These are phyloP conservation scores for Acrossocheilus wenchowensis DNA, from an alignment of 2,797 vertebrate genomes.

Conservation along the genomic window DNA sequence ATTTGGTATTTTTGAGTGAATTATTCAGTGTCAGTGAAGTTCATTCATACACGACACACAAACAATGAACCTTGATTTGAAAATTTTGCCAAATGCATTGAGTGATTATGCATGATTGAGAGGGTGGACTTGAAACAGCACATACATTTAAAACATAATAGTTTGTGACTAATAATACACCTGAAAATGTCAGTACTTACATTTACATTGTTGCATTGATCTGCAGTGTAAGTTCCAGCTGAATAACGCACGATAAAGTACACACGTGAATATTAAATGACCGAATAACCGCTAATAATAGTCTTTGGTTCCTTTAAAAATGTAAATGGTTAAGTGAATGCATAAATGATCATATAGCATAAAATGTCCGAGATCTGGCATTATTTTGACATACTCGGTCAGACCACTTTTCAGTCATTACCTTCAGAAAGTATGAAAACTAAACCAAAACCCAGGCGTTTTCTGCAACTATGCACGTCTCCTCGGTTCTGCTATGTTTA, in stretches of 20 bases:
- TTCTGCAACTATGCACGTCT: neutral
- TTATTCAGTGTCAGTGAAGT: constrained; percentile 64
- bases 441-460: neutral
- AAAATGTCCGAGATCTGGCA: neutral
- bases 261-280: neutral
- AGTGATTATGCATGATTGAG: constrained; percentile 56
- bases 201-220: constrained; percentile 40
- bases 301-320: neutral
- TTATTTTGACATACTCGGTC: neutral
- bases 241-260: too few relatives aligned
- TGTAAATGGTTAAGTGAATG: too few relatives aligned
- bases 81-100: neutral
- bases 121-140: neutral
- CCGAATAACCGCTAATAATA: neutral
- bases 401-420: neutral
- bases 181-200: neutral
- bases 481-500: neutral
- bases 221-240: neutral
- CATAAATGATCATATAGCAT: neutral
- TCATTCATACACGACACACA: constrained; percentile 54
- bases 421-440: neutral
- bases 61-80: neutral
- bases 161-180: neutral
- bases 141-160: neutral
- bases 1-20: neutral